These are phyloP conservation scores for Parasteatoda tepidariorum DNA, from an alignment of 1,140 invertebrate genomes.

Conservation along the genomic window DNA sequence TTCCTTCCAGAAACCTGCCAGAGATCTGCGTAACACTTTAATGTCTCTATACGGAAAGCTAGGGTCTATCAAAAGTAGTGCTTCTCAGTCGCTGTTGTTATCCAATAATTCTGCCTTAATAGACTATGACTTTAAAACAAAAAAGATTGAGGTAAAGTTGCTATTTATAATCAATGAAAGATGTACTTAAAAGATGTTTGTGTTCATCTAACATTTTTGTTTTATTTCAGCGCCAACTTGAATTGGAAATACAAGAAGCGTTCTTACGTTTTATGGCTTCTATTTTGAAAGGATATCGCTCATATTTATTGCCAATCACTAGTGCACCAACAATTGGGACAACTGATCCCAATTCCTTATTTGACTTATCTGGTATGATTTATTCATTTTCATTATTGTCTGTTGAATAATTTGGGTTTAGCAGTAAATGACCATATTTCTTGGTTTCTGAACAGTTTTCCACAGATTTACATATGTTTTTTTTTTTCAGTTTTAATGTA, in stretches of 20 bases:
- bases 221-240: slow-evolving; percentile 76
- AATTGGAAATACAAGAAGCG: slow-evolving; percentile 95
- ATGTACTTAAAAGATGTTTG: not conserved
- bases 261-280: slow-evolving; percentile 96
- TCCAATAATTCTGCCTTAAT: slow-evolving; percentile 63
- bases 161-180: not conserved
- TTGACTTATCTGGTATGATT: slow-evolving; percentile 85
- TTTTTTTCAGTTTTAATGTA: too few relatives aligned
- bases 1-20: slow-evolving; percentile 76
- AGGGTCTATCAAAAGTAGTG: not conserved
- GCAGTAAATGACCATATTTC: too few relatives aligned
- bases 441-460: too few relatives aligned
- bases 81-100: not conserved
- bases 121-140: slow-evolving; percentile 80
- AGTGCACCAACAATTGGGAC: slow-evolving; percentile 92
- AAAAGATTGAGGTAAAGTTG: slow-evolving; percentile 78
- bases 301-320: slow-evolving; percentile 92
- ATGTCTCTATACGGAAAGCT: slow-evolving; percentile 75
- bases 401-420: too few relatives aligned
- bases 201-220: slow-evolving; percentile 30
- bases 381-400: not conserved
- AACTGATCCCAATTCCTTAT: slow-evolving; percentile 93
- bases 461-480: too few relatives aligned
- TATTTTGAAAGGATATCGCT: slow-evolving; percentile 91
- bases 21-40: slow-evolving; percentile 80